Percentiles rank a stretch among this genome's conserved stretches.
Conservation (phyloP, 2,888 invertebrate species). For the Hirtodrosophila trivittata region DNA sequence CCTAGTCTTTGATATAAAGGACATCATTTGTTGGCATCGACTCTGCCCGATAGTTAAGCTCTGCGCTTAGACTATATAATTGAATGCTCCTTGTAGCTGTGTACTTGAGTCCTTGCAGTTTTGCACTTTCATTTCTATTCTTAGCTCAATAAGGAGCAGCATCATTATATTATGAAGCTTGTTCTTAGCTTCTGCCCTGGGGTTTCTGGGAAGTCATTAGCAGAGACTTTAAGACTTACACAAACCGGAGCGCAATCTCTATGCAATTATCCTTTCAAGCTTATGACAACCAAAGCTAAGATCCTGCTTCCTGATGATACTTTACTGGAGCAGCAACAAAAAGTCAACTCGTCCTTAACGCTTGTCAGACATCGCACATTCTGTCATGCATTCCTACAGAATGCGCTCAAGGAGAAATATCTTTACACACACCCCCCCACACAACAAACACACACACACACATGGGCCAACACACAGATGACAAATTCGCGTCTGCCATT, state of each 20-base stretch:
- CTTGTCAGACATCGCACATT: conserved; percentile 12
- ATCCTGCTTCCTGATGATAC: conserved; percentile 17
- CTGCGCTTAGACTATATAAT: too few relatives aligned
- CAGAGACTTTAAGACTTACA: neutral
- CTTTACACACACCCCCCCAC: conserved; percentile 31
- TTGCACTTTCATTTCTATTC: too few relatives aligned
- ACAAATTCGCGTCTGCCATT: conserved; percentile 7
- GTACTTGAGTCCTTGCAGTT: too few relatives aligned
- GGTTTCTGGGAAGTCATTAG: neutral
- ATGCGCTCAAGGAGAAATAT: conserved; percentile 61
- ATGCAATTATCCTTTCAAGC: conserved; percentile 59
- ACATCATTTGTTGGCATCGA: too few relatives aligned
- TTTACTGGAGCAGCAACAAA: conserved; percentile 56
- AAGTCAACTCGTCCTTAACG: neutral
- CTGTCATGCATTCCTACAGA: conserved; percentile 43
- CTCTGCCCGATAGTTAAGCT: too few relatives aligned
- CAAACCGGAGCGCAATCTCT: conserved; percentile 38
- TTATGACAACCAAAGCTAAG: conserved; percentile 22
- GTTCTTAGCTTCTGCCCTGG: too few relatives aligned
- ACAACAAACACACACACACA: conserved; percentile 7
- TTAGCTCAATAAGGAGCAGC: too few relatives aligned
- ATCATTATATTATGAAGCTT: too few relatives aligned
- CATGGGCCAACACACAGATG: conserved; percentile 1
- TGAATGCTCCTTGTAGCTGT: too few relatives aligned
- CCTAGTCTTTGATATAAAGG: too few relatives aligned